These are phyloP conservation scores for Drosophila ohnishii DNA, from an alignment of 1,140 invertebrate genomes.

Conservation along the genomic window DNA sequence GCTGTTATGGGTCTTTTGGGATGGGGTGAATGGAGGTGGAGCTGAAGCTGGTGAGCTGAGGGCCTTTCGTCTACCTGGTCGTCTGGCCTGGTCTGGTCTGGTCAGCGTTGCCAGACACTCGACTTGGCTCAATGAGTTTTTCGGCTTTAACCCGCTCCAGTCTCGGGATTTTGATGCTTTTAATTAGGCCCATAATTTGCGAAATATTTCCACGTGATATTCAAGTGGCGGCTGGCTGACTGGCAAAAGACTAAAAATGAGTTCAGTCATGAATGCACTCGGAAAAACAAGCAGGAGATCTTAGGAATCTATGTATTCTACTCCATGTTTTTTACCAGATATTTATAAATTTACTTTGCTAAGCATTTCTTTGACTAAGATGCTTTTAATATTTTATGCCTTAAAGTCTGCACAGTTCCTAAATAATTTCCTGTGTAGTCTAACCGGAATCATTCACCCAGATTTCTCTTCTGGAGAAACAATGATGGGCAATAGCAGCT, in stretches of 20 bases:
- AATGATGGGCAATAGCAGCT: slow-evolving; percentile 49
- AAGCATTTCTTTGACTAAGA: fast-evolving
- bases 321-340: no score
- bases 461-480: slow-evolving; percentile 48
- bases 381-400: no score
- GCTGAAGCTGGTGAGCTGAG: slow-evolving; percentile 14
- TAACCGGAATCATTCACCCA: slow-evolving; percentile 60
- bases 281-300: not conserved
- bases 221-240: slow-evolving; percentile 47
- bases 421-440: not conserved
- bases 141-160: slow-evolving; percentile 18
- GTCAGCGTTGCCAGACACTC: slow-evolving; percentile 64
- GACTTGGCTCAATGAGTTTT: slow-evolving; percentile 63
- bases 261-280: slow-evolving; percentile 5
- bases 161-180: slow-evolving; percentile 40
- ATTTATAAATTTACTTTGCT: no score
- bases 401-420: no score
- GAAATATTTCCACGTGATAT: slow-evolving; percentile 73
- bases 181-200: slow-evolving; percentile 79
- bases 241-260: slow-evolving; percentile 67
- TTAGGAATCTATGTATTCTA: not conserved
- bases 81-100: slow-evolving; percentile 51
- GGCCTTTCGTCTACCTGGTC: slow-evolving; percentile 47
- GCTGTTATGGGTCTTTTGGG: slow-evolving; percentile 20
- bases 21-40: slow-evolving; percentile 1